These are phyloP conservation scores for Zoanthus gigantus DNA, from an alignment of 92 coral and sea anemone species.

Conservation along the genomic window DNA sequence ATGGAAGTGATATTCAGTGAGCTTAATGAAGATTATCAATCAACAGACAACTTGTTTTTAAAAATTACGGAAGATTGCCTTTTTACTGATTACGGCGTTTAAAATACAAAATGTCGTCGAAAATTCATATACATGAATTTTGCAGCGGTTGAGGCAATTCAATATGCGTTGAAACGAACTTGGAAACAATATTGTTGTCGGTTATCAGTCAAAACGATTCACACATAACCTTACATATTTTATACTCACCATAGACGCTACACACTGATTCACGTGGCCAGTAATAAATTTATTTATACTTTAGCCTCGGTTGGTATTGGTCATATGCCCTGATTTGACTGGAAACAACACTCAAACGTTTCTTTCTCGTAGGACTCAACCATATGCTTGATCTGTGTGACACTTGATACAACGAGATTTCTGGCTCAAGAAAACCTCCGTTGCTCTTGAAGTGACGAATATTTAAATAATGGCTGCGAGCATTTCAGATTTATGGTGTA, in stretches of 20 bases:
- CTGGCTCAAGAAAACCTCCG: neutral
- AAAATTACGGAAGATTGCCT: too few relatives aligned
- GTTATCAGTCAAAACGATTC: too few relatives aligned
- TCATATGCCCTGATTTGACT: neutral
- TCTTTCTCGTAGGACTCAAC: neutral
- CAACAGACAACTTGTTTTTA: neutral
- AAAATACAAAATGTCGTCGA: neutral
- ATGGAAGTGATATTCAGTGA: too few relatives aligned
- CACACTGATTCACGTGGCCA: too few relatives aligned
- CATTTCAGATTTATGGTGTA: neutral
- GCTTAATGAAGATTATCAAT: neutral
- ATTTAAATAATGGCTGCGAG: neutral
- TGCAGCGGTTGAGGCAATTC: too few relatives aligned
- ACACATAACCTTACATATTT: too few relatives aligned
- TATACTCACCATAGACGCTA: too few relatives aligned
- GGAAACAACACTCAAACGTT: neutral
- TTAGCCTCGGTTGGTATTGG: neutral
- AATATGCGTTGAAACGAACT: too few relatives aligned
- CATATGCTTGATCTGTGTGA: neutral
- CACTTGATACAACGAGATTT: neutral
- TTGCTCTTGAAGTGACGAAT: neutral
- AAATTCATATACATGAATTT: neutral
- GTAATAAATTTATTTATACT: neutral
- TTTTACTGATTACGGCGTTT: neutral
- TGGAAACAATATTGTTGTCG: too few relatives aligned